Evolutionary conservation across 1,140 invertebrate genomes (phyloP).

Genomic region (Pomphorhynchus laevis): DNA sequence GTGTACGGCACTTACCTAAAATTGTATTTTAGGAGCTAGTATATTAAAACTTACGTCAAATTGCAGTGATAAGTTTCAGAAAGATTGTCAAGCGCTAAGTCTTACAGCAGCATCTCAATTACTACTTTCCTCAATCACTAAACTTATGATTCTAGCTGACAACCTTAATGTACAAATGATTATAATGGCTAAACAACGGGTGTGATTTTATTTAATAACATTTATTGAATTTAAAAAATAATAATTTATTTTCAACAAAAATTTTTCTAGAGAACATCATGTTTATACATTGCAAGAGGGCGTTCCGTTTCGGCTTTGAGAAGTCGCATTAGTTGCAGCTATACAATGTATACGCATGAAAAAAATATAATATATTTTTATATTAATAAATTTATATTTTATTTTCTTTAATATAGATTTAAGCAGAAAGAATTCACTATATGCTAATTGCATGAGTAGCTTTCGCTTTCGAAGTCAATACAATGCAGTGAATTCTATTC

Average conservation of each 20-base stretch:
- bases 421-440: no score
- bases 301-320: neutral
- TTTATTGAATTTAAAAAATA: neutral
- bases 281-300: no score
- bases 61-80: conserved; percentile 12
- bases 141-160: conserved; percentile 73
- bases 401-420: no score
- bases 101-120: conserved; percentile 40
- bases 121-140: conserved; percentile 58
- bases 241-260: neutral
- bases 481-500: no score
- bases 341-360: no score
- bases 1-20: neutral
- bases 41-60: conserved; percentile 51
- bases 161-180: conserved; percentile 85
- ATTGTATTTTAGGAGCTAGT: conserved; percentile 29
- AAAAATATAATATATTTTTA: no score
- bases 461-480: no score
- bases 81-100: conserved; percentile 12
- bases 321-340: no score
- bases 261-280: neutral
- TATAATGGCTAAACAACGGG: conserved; percentile 69
- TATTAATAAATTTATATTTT: no score
- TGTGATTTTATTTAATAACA: conserved; percentile 16
- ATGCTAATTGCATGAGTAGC: no score